Evolutionary conservation across 2,797 vertebrate genomes (phyloP), one percentile per base, ranked within the genome.

Genomic region (Margarornis squamiger): DNA sequence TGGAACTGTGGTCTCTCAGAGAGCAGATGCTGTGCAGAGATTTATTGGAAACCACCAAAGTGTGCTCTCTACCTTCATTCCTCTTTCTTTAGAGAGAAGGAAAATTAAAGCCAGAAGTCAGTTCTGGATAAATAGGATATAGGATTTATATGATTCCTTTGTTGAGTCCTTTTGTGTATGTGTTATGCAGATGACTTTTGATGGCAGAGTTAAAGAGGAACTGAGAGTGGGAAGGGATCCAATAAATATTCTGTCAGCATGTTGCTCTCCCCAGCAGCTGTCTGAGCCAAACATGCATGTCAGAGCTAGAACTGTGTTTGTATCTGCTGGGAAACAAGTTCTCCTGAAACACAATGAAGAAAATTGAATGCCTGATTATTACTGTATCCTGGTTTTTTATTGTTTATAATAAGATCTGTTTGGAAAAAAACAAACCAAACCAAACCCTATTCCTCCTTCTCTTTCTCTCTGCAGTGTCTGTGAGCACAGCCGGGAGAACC

Each of bases 401-500:
- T n/a, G 16, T 18, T 36, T 41, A n/a, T 22, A 52, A 6, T 63
- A 68, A 94, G 26, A 86, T 66, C 54, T 82, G 20, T 20, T 52
- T 49, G 36, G 2, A 36, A 57, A 49, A 49, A 58, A 34, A 4
- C 30, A 45, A 77, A 61, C 2, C 36, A 57, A 58, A 12, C 19
- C 16, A 12, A 80, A 26, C 6, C 32, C 23, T 65, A 0, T 80
- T 57, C 29, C 38, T 67, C 12, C 20, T 74, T 62, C 73, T n/a
- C 62, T 70, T 92, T 15, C 85, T 93, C 82, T 59, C 76, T 29
- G 3, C 97, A 99, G 99, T 8, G 98, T 99, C 41, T 99, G 99
- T 58, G 98, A 98, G 77, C 98, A 99, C 97, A 99, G 99, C 96
- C 97, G 97, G 45, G 98, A 99, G 83, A 99, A 99, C 83, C 98